Conservation (phyloP, 2,113 vertebrate genomes). For the Prunella fulvescens region DNA sequence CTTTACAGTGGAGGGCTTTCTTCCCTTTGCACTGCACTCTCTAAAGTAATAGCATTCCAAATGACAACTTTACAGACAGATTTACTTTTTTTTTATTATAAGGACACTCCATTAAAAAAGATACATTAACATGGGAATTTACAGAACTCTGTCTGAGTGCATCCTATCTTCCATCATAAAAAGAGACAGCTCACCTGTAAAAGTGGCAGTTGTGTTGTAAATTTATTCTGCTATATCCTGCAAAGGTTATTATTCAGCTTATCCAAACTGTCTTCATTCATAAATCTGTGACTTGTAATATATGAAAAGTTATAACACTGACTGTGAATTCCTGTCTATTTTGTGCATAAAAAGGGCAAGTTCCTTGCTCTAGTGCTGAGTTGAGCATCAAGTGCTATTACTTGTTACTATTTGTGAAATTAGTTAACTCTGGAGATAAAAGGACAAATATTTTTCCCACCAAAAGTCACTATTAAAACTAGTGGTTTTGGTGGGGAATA, state of each 20-base stretch:
- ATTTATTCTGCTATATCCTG: neutral
- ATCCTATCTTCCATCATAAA: neutral
- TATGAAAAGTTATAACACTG: neutral
- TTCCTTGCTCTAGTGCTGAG: neutral
- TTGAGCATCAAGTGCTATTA: neutral
- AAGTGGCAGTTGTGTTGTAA: neutral
- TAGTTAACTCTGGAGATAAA: neutral
- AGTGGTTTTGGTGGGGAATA: neutral
- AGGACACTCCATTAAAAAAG: neutral
- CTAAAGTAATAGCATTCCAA: neutral
- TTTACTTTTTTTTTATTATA: neutral
- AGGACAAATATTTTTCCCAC: neutral
- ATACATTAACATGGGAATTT: neutral
- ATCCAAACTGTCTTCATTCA: neutral
- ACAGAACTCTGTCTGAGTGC: neutral
- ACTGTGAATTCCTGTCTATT: neutral
- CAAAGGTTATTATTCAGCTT: neutral
- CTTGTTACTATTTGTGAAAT: neutral
- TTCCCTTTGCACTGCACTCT: neutral
- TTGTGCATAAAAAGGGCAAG: neutral
- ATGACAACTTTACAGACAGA: neutral
- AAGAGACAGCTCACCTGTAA: neutral
- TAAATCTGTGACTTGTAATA: neutral
- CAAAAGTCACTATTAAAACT: neutral
- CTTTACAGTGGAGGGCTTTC: rapidly evolving